Percentiles rank a stretch among this genome's conserved stretches.
Conservation (phyloP, 1,140 invertebrate species). For the Megathymus violae region DNA sequence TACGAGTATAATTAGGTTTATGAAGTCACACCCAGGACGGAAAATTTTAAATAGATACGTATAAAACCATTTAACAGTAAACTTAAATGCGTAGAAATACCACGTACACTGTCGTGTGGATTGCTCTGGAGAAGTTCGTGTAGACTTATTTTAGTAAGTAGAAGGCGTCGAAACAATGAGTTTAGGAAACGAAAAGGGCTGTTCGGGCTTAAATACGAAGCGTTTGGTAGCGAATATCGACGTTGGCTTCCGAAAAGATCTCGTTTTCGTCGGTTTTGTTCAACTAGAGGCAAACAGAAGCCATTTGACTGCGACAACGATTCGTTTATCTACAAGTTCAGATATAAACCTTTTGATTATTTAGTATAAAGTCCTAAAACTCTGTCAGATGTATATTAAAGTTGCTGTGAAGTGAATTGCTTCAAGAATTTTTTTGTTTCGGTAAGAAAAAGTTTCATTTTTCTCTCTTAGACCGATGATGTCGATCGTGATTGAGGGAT, state of each 20-base stretch:
- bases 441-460: too few relatives aligned
- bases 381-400: too few relatives aligned
- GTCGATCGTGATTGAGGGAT: too few relatives aligned
- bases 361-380: too few relatives aligned
- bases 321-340: too few relatives aligned
- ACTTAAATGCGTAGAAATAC: slow-evolving; percentile 7
- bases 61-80: too few relatives aligned
- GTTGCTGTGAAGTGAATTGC: too few relatives aligned
- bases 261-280: not conserved
- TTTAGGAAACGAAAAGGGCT: slow-evolving; percentile 12
- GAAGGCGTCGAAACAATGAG: slow-evolving; percentile 8
- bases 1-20: too few relatives aligned
- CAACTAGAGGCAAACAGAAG: not conserved
- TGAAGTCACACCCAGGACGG: too few relatives aligned
- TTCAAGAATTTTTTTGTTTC: too few relatives aligned
- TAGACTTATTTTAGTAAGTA: slow-evolving; percentile 23
- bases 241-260: not conserved
- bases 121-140: slow-evolving; percentile 4
- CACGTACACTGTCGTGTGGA: not conserved
- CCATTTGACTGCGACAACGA: not conserved
- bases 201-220: slow-evolving; percentile 12
- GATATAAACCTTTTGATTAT: too few relatives aligned
- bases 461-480: too few relatives aligned
- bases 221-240: slow-evolving; percentile 11
- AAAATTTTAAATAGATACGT: not conserved